Percentiles rank a stretch among this genome's conserved stretches.
Conservation (phyloP, 1,140 invertebrate genomes). For the Brachionus plicatilis region DNA sequence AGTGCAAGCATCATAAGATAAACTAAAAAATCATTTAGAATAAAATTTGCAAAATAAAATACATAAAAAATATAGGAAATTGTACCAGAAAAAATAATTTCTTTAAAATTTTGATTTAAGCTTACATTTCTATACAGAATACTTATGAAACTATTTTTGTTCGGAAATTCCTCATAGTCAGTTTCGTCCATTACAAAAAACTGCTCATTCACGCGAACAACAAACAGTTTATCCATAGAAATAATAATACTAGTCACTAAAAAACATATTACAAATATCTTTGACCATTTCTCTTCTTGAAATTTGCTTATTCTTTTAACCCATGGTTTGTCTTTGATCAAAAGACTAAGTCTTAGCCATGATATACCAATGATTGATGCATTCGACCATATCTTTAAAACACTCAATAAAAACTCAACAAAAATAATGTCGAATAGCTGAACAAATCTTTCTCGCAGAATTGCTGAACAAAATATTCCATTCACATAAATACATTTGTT, state of each 20-base stretch:
- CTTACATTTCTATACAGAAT: not conserved
- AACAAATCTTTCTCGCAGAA: not conserved
- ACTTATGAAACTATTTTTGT: slow-evolving; percentile 5
- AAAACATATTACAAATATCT: not conserved
- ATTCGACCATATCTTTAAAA: not conserved
- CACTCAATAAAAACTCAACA: not conserved
- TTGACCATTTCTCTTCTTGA: not conserved
- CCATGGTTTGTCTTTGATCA: not conserved
- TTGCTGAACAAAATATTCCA: not conserved
- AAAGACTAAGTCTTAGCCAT: not conserved
- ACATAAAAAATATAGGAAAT: not conserved
- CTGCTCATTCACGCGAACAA: not conserved
- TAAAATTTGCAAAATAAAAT: not conserved
- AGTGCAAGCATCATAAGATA: not conserved
- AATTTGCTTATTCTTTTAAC: not conserved
- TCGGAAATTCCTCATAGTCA: not conserved
- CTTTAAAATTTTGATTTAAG: not conserved
- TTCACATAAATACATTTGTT: not conserved
- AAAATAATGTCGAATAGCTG: not conserved
- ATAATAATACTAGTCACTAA: not conserved
- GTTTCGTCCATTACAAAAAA: not conserved
- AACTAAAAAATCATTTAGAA: not conserved
- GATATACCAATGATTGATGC: not conserved
- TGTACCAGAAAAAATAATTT: not conserved
- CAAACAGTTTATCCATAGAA: not conserved